phyloP scores from a whole-genome alignment of 2,113 vertebrate genomes.

The Thermophis baileyi region DNA sequence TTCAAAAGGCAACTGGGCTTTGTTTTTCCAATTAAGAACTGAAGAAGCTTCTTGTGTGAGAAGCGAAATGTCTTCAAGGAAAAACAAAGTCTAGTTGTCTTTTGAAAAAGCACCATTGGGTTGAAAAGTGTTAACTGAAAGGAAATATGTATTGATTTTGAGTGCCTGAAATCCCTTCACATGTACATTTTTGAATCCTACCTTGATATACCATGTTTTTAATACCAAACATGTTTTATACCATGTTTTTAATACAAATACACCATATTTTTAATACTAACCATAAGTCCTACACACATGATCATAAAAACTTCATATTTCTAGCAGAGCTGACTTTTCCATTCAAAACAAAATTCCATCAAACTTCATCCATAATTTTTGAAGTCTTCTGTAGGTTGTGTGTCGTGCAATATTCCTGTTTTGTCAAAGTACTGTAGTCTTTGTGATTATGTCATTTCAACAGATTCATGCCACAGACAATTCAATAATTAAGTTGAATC shows the following conservation, averaged over 20 bases:
- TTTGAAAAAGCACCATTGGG: too few species aligned
- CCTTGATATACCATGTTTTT: neutral
- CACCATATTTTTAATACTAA: neutral
- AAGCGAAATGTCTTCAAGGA: too few species aligned
- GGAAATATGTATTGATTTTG: neutral
- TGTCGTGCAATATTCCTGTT: neutral
- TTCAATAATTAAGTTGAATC: neutral
- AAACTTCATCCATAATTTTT: neutral
- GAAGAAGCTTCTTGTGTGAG: too few species aligned
- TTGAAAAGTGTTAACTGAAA: neutral
- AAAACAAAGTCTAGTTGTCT: too few species aligned
- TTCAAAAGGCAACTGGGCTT: too few species aligned
- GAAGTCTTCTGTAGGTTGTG: neutral
- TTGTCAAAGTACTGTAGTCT: neutral
- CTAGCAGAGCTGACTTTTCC: neutral
- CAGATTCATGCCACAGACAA: neutral
- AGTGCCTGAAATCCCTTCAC: neutral
- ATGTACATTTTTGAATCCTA: neutral
- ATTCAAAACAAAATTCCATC: neutral
- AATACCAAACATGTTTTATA: neutral
- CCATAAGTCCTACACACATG: neutral
- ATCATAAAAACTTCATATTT: neutral
- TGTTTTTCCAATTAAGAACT: too few species aligned
- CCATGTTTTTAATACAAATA: neutral
- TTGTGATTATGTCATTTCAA: neutral